phyloP scores from a whole-genome alignment of 2,888 invertebrate species.

The Mesoligia furuncula region DNA sequence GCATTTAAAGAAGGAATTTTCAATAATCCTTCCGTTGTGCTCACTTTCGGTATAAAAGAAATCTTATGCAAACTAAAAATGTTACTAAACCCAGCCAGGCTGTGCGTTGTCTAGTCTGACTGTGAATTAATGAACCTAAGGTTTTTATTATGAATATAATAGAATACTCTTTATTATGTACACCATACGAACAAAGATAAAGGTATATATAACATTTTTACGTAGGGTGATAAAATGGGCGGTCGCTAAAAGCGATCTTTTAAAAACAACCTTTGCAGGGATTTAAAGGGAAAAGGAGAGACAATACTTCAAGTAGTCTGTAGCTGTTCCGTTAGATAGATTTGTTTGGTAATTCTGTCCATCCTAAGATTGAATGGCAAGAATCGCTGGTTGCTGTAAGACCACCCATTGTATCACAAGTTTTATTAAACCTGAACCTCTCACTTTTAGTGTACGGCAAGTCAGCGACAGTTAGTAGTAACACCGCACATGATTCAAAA shows the following conservation, averaged over 20 bases:
- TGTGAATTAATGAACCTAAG: neutral
- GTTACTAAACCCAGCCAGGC: neutral
- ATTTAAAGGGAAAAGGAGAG: too few relatives aligned
- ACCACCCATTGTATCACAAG: neutral
- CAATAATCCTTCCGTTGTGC: neutral
- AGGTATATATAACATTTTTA: too few relatives aligned
- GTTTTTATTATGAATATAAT: too few relatives aligned
- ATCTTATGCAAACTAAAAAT: neutral
- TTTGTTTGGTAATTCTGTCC: neutral
- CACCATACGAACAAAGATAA: too few relatives aligned
- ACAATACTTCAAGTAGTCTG: too few relatives aligned
- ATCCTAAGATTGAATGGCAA: neutral
- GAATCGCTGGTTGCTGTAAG: neutral
- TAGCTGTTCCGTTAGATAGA: neutral
- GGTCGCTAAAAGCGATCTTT: too few relatives aligned
- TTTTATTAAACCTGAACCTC: neutral
- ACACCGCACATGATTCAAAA: neutral
- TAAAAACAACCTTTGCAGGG: too few relatives aligned
- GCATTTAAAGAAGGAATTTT: too few relatives aligned
- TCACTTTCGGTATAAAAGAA: neutral
- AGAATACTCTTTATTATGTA: too few relatives aligned
- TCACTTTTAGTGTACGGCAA: neutral
- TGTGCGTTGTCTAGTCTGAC: neutral
- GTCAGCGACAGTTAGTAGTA: neutral
- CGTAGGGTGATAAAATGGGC: too few relatives aligned